Evolutionary conservation across 2,113 vertebrate species (phyloP).

Genomic region (Illadopsis cleaveri): DNA sequence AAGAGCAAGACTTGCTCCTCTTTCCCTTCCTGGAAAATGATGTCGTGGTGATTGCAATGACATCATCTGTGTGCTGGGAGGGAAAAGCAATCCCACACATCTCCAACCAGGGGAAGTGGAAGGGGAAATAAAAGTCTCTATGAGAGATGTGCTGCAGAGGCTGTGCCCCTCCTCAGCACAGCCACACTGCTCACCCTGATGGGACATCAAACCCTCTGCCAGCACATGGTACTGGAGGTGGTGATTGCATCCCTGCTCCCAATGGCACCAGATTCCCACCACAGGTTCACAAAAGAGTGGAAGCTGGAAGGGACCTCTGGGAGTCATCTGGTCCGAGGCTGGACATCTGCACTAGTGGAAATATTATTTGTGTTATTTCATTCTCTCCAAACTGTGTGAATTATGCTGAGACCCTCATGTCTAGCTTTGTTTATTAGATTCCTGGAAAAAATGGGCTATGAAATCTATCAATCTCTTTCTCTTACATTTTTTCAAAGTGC

Average conservation of each 20-base stretch:
- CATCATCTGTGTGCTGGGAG: rapidly evolving
- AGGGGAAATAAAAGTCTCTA: background rate
- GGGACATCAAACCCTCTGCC: background rate
- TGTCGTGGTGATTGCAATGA: background rate
- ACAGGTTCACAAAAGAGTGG: rapidly evolving
- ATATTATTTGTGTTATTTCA: background rate
- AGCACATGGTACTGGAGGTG: background rate
- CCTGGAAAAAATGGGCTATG: background rate
- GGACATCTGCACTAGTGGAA: background rate
- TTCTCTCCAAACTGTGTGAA: background rate
- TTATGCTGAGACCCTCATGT: background rate
- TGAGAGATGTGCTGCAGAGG: background rate
- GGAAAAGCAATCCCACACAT: background rate
- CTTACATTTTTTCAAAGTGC: background rate
- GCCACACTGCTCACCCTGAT: background rate
- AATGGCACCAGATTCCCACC: background rate
- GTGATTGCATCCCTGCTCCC: background rate
- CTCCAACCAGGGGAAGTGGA: background rate
- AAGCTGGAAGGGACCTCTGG: background rate
- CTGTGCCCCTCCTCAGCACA: background rate
- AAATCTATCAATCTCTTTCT: background rate
- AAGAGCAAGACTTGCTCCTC: background rate
- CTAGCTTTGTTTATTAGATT: background rate
- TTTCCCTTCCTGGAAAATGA: background rate
- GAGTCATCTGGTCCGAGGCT: background rate